Evolutionary conservation across 2,888 invertebrate species (phyloP).

Genomic region (Drosophila pseudotakahashii): DNA sequence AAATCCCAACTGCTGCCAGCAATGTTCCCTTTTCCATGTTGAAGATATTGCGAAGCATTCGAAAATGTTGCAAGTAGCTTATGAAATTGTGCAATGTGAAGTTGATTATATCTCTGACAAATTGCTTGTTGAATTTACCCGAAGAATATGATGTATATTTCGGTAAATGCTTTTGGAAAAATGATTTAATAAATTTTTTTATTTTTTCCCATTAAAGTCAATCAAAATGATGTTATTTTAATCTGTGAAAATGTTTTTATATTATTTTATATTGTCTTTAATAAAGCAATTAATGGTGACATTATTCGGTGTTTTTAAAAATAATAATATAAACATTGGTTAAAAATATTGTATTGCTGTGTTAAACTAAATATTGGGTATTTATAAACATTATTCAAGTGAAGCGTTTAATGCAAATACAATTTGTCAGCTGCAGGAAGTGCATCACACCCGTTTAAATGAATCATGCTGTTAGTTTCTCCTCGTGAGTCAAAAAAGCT

Average conservation of each 20-base stretch:
- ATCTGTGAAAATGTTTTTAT: too few relatives aligned
- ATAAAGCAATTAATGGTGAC: too few relatives aligned
- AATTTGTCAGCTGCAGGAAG: slow-evolving; percentile 8
- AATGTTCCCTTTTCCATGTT: slow-evolving; percentile 25
- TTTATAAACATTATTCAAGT: slow-evolving; percentile 15
- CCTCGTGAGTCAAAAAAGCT: slow-evolving; percentile 2
- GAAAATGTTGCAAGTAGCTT: slow-evolving; percentile 30
- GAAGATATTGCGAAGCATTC: slow-evolving; percentile 13
- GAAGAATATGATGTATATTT: too few relatives aligned
- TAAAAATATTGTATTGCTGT: neutral
- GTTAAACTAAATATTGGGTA: neutral
- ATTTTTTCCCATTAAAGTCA: too few relatives aligned
- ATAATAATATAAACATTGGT: too few relatives aligned
- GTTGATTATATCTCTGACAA: neutral
- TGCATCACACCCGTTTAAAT: slow-evolving; percentile 3
- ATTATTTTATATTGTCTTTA: too few relatives aligned
- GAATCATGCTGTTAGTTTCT: slow-evolving; percentile 7
- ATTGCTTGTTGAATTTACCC: too few relatives aligned
- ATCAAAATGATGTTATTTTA: too few relatives aligned
- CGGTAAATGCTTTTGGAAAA: too few relatives aligned
- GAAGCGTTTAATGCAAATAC: slow-evolving; percentile 17
- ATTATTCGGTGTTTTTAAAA: too few relatives aligned
- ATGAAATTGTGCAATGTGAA: slow-evolving; percentile 20
- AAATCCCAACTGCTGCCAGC: slow-evolving; percentile 54
- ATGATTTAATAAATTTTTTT: too few relatives aligned